Percentiles rank a stretch among this genome's conserved stretches.
These are phyloP conservation scores for Paralinhomoeus sp. DNA, from an alignment of 2,888 invertebrate species.

Conservation along the genomic window DNA sequence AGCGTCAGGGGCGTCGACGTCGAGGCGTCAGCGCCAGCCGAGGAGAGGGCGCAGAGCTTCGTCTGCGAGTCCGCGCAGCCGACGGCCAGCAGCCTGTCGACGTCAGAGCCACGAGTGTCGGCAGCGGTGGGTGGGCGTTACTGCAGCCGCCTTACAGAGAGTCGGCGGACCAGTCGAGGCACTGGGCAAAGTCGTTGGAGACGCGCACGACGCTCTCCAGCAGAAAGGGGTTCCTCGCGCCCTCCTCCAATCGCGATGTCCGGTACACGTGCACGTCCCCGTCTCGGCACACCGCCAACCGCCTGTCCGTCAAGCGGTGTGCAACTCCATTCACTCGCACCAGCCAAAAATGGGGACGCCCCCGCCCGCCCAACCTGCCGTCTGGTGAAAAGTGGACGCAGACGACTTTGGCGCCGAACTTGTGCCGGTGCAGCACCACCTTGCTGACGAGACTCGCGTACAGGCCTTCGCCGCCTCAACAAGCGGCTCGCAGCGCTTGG, in stretches of 20 bases:
- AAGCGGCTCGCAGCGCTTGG: no score
- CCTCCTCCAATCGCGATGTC: slow-evolving; percentile 52
- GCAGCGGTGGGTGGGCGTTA: no score
- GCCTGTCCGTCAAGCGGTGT: no score
- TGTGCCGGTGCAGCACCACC: slow-evolving; percentile 55
- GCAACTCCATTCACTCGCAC: no score
- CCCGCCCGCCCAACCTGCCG: slow-evolving; percentile 40
- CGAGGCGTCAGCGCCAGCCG: slow-evolving; percentile 31
- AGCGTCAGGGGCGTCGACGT: slow-evolving; percentile 37
- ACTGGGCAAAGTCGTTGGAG: slow-evolving; percentile 57
- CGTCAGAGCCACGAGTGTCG: no score
- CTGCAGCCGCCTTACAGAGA: slow-evolving; percentile 51
- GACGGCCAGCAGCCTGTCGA: slow-evolving; percentile 51
- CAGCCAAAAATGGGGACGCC: background rate
- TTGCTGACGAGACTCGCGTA: slow-evolving; percentile 57
- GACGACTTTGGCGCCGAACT: slow-evolving; percentile 51
- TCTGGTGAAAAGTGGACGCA: slow-evolving; percentile 73
- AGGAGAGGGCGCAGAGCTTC: slow-evolving; percentile 23
- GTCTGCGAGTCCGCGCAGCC: slow-evolving; percentile 74
- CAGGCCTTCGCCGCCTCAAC: slow-evolving; percentile 29
- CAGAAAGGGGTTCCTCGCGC: slow-evolving; percentile 64
- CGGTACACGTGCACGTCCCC: slow-evolving; percentile 52
- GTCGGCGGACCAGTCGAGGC: slow-evolving; percentile 74
- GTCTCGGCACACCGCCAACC: slow-evolving; percentile 68
- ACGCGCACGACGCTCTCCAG: slow-evolving; percentile 59